A percentile compares a stretch with the other conserved stretches of the same genome.
phyloP scores from a whole-genome alignment of 2,888 invertebrate genomes.

The Bugulina stolonifera region DNA sequence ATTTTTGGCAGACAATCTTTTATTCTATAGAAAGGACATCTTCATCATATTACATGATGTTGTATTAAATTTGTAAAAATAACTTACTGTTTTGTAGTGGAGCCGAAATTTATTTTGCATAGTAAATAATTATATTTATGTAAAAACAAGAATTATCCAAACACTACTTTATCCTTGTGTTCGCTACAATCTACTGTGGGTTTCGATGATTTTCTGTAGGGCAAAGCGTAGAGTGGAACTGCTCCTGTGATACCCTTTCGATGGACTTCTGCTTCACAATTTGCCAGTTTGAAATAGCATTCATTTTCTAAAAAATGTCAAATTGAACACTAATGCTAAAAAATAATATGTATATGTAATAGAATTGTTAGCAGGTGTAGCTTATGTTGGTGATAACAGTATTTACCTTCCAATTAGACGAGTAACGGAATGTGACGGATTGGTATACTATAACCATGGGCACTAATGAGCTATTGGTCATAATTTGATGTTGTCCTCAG shows the following conservation, averaged over 20 bases:
- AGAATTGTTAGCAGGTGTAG: too few species aligned
- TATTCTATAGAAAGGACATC: neutral
- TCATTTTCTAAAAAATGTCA: conserved; percentile 17
- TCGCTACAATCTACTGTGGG: neutral
- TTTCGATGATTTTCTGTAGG: neutral
- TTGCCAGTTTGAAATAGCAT: conserved; percentile 18
- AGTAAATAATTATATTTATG: neutral
- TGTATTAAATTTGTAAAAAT: neutral
- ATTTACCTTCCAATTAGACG: too few species aligned
- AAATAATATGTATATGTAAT: too few species aligned
- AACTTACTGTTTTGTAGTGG: neutral
- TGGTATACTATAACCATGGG: too few species aligned
- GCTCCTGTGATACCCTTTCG: neutral
- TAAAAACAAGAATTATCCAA: too few species aligned
- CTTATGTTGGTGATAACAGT: too few species aligned
- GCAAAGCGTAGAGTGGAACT: neutral
- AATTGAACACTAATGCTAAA: too few species aligned
- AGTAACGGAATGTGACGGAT: too few species aligned
- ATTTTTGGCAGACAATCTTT: neutral
- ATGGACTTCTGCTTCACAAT: conserved; percentile 4
- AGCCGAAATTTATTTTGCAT: neutral
- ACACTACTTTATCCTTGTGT: neutral
- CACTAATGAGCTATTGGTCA: too few species aligned
- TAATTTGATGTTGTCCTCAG: too few species aligned
- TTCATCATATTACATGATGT: too few species aligned